These are phyloP conservation scores for Notechis scutatus DNA, from an alignment of 2,113 vertebrate genomes.

Conservation along the genomic window DNA sequence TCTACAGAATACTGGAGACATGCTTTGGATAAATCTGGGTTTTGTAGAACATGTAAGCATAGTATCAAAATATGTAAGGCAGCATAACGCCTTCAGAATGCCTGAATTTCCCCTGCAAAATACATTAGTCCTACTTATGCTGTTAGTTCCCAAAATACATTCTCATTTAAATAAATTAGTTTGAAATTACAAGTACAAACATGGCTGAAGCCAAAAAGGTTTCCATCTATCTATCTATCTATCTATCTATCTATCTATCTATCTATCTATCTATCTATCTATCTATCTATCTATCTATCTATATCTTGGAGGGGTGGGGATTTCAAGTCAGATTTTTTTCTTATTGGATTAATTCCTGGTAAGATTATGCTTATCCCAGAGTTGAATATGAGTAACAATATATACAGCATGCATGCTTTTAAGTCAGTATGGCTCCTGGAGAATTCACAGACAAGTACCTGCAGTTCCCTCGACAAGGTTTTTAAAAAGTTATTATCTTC, in stretches of 20 bases:
- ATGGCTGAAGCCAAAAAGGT: background rate
- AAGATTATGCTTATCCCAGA: background rate
- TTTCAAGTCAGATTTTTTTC: background rate
- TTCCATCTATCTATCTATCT: too few species aligned
- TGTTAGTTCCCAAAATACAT: background rate
- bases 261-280: too few species aligned
- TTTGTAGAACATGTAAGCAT: background rate
- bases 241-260: too few species aligned
- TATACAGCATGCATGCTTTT: background rate
- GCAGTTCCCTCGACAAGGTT: background rate
- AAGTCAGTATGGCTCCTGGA: background rate
- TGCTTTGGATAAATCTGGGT: background rate
- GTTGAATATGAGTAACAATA: background rate
- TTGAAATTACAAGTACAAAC: background rate
- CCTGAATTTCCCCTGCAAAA: background rate
- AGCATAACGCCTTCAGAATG: background rate
- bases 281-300: background rate
- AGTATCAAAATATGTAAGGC: background rate
- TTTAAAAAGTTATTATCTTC: background rate
- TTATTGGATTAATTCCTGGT: background rate
- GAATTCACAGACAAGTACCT: background rate
- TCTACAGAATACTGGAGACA: background rate
- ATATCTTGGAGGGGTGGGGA: background rate
- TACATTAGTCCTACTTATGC: background rate
- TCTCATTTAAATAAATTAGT: background rate